Conservation (phyloP, 2,113 vertebrate species). For the Anhinga rufa region DNA sequence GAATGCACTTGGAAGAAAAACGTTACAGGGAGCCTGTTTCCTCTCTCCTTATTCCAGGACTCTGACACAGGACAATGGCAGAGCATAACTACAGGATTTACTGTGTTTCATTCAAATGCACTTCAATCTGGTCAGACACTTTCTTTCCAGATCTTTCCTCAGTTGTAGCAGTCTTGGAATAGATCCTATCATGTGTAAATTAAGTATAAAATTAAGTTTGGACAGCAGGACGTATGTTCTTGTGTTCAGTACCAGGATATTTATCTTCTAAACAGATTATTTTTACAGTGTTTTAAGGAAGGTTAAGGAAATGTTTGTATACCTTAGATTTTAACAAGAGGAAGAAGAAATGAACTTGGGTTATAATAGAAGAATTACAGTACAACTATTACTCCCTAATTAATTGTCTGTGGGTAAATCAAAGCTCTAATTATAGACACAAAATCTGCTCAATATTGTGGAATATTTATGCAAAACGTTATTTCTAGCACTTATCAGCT, state of each 20-base stretch:
- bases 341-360: neutral
- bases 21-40: neutral
- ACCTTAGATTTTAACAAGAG: neutral
- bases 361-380: conserved; percentile 45
- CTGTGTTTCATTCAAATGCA: neutral
- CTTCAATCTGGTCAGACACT: neutral
- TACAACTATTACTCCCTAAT: conserved; percentile 56
- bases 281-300: neutral
- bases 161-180: neutral
- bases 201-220: neutral
- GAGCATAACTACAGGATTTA: neutral
- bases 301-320: conserved; percentile 13
- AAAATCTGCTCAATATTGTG: conserved; percentile 66
- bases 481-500: conserved; percentile 61
- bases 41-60: neutral
- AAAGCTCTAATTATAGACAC: conserved; percentile 69
- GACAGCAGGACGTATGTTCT: neutral
- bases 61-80: neutral
- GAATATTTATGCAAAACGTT: conserved; percentile 71
- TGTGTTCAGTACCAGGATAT: neutral
- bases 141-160: neutral
- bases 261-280: neutral
- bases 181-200: neutral
- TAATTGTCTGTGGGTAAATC: conserved; percentile 65
- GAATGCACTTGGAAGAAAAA: neutral